Conservation (phyloP, 2,888 invertebrate genomes). For the Lasioglossum calceatum region DNA sequence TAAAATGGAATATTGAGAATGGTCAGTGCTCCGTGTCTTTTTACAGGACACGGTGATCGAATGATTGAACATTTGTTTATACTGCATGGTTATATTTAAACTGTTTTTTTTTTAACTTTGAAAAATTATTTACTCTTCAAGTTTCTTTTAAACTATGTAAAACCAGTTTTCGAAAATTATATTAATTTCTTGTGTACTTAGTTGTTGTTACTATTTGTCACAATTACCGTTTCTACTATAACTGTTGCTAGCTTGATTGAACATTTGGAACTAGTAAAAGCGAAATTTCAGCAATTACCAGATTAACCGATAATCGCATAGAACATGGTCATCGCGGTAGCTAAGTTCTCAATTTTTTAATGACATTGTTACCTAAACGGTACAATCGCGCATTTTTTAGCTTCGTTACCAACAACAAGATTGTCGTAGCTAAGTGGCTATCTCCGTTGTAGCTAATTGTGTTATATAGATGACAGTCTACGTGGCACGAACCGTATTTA, state of each 20-base stretch:
- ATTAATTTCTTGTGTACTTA: not conserved
- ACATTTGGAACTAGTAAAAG: not conserved
- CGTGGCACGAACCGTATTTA: not conserved
- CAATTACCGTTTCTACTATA: not conserved
- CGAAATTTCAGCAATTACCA: not conserved
- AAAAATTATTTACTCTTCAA: not conserved
- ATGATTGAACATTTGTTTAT: conserved; percentile 10
- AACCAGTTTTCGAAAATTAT: not conserved
- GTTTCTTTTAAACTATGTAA: not conserved
- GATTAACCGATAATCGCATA: too few relatives aligned
- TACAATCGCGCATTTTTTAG: not conserved
- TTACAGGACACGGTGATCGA: conserved; percentile 4
- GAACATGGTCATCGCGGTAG: not conserved
- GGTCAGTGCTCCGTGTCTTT: conserved; percentile 3
- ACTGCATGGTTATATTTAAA: not conserved
- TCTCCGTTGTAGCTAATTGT: not conserved
- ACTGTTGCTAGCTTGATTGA: not conserved
- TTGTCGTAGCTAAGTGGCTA: not conserved
- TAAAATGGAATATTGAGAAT: conserved; percentile 8
- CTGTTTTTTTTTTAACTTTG: not conserved
- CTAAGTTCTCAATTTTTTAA: not conserved
- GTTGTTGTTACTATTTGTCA: not conserved
- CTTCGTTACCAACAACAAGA: not conserved
- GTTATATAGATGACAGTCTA: not conserved
- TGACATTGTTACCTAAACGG: not conserved